Conservation (phyloP, 1,140 invertebrate species). For the Chironomus tepperi region DNA sequence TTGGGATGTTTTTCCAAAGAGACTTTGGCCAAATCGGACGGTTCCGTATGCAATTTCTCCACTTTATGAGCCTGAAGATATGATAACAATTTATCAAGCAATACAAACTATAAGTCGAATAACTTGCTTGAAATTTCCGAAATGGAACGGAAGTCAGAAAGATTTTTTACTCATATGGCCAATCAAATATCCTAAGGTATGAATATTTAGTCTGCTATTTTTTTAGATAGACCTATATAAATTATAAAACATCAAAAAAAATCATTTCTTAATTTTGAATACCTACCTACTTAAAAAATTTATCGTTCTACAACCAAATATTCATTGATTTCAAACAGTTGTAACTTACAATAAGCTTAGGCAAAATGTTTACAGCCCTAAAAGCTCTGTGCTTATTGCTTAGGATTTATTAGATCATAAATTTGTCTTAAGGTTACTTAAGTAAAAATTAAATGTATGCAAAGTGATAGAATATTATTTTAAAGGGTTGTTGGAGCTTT, state of each 20-base stretch:
- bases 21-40: slow-evolving; percentile 49
- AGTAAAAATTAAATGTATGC: neutral
- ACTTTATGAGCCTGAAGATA: slow-evolving; percentile 48
- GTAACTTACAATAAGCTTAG: no score
- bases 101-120: slow-evolving; percentile 50
- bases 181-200: slow-evolving; percentile 48
- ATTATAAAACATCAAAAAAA: no score
- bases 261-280: no score
- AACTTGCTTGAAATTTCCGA: slow-evolving; percentile 53
- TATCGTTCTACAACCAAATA: no score
- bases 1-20: slow-evolving; percentile 52
- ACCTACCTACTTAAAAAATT: no score
- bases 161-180: slow-evolving; percentile 58
- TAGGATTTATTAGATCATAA: no score
- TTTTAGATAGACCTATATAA: no score
- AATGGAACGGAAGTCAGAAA: slow-evolving; percentile 49
- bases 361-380: no score
- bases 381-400: no score
- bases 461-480: slow-evolving; percentile 35
- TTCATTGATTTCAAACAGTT: no score
- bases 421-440: no score
- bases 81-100: slow-evolving; percentile 49
- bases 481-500: slow-evolving; percentile 57
- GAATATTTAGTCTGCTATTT: neutral
- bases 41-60: slow-evolving; percentile 53